Percentiles rank a stretch among this genome's conserved stretches.
Evolutionary conservation across 2,888 invertebrate genomes (phyloP).

Genomic region (Drosophila phalerata): DNA sequence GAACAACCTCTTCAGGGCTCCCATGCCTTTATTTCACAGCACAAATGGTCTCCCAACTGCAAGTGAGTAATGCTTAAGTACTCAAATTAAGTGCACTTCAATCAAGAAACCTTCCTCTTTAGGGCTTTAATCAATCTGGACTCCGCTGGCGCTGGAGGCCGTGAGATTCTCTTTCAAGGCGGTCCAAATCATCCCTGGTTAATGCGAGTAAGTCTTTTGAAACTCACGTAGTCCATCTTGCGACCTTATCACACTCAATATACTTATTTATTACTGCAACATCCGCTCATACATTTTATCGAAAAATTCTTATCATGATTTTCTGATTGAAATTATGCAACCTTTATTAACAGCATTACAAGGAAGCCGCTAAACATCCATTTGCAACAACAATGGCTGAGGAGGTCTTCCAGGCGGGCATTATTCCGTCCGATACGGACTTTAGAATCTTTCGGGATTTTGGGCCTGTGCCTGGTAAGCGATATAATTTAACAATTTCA

Average conservation of each 20-base stretch:
- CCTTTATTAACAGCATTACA: conserved; percentile 84
- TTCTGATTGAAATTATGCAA: conserved; percentile 9
- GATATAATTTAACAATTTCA: too few species aligned
- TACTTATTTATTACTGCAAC: neutral
- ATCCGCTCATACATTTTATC: conserved; percentile 23
- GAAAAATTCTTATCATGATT: conserved; percentile 13
- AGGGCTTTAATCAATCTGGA: conserved; percentile 95
- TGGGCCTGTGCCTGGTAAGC: conserved; percentile 87
- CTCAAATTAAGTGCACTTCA: neutral
- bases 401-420: conserved; percentile 89
- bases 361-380: conserved; percentile 87
- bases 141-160: conserved; percentile 95
- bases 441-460: conserved; percentile 89
- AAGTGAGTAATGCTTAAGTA: conserved; percentile 70
- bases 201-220: conserved; percentile 85
- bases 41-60: conserved; percentile 92
- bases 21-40: conserved; percentile 89
- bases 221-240: conserved; percentile 3
- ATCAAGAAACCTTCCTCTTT: neutral
- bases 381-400: conserved; percentile 87
- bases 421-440: conserved; percentile 90
- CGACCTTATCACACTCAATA: conserved; percentile 12
- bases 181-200: conserved; percentile 91
- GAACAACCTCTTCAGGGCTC: conserved; percentile 89
- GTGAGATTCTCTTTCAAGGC: conserved; percentile 95